Conservation (phyloP, 2,888 invertebrate species). For the Tanytarsus gracilentus region DNA sequence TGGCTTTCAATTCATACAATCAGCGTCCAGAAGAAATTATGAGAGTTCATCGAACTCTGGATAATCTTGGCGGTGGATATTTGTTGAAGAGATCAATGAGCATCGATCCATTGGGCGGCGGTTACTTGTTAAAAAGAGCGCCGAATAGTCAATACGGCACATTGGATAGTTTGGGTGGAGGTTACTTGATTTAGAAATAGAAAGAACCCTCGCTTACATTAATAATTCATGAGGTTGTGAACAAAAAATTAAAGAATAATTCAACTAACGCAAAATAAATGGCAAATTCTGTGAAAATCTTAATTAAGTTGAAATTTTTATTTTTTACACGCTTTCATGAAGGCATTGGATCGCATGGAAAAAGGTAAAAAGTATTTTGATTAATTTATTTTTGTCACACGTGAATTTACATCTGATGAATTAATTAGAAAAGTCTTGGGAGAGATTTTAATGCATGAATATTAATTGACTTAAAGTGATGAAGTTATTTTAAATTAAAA, state of each 20-base stretch:
- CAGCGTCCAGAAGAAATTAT: not conserved
- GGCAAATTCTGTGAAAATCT: not conserved
- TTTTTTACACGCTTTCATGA: not conserved
- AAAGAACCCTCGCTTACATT: not conserved
- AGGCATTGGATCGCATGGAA: not conserved
- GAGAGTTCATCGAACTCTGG: constrained; percentile 17
- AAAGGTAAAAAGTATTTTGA: not conserved
- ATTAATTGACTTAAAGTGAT: not conserved
- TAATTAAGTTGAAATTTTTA: not conserved
- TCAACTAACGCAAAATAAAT: not conserved
- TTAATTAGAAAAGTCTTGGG: not conserved
- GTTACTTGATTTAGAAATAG: constrained; percentile 5
- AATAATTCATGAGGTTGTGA: not conserved
- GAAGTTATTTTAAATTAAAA: not conserved
- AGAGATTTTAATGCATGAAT: not conserved
- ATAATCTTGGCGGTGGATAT: constrained; percentile 32
- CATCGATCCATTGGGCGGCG: constrained; percentile 23
- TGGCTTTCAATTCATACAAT: too few relatives aligned
- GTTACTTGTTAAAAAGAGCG: constrained; percentile 28
- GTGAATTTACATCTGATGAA: not conserved
- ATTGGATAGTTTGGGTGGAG: constrained; percentile 14
- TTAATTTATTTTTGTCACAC: not conserved
- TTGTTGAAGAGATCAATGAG: constrained; percentile 30
- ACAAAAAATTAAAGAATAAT: not conserved
- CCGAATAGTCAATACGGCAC: not conserved